A percentile compares a stretch with the other conserved stretches of the same genome.
These are phyloP conservation scores for Myioborus miniatus DNA, from an alignment of 2,797 vertebrate genomes.

Conservation along the genomic window DNA sequence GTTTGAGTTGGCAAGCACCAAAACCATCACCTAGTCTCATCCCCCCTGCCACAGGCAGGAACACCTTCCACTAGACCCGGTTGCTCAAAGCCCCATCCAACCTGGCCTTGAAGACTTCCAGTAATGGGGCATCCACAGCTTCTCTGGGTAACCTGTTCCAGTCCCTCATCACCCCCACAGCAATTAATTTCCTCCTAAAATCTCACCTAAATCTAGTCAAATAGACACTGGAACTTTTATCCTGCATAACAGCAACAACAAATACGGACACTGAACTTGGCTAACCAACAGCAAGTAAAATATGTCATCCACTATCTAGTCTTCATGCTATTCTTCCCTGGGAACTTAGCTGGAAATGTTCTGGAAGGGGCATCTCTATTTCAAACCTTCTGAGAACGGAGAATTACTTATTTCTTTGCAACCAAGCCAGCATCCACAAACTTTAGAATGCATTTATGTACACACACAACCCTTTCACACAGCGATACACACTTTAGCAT, in stretches of 20 bases:
- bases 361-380: not conserved
- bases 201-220: not conserved
- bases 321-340: not conserved
- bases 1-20: not conserved
- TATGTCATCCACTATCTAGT: not conserved
- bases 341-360: not conserved
- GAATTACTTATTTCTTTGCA: not conserved
- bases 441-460: not conserved
- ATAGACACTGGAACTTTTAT: not conserved
- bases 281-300: not conserved
- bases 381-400: not conserved
- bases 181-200: not conserved
- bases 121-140: not conserved
- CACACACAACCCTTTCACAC: not conserved
- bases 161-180: not conserved
- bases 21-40: not conserved
- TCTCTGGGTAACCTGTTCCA: not conserved
- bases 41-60: not conserved
- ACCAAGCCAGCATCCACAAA: not conserved
- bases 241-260: not conserved
- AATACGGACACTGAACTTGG: not conserved
- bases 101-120: not conserved
- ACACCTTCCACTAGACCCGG: not conserved
- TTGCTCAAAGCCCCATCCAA: not conserved
- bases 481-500: not conserved